Percentiles rank a stretch among this genome's conserved stretches.
These are phyloP conservation scores for Urocolius indicus DNA, from an alignment of 2,113 vertebrate species.

Conservation along the genomic window DNA sequence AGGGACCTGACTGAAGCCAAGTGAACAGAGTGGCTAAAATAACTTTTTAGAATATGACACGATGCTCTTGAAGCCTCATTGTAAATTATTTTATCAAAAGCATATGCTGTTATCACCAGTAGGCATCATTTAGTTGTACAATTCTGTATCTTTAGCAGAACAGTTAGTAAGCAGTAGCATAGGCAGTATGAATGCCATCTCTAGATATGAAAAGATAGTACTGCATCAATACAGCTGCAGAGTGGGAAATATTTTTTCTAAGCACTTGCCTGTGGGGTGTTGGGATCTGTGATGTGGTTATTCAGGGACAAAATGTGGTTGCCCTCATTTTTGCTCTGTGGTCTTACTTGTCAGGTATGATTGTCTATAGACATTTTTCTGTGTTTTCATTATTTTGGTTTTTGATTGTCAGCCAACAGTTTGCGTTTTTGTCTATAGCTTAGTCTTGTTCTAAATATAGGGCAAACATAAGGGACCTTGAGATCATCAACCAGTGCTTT, in stretches of 20 bases:
- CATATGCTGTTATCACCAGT: neutral
- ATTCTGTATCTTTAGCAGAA: neutral
- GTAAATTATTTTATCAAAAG: neutral
- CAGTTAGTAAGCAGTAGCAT: neutral
- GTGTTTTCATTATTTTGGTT: neutral
- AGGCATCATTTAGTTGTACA: neutral
- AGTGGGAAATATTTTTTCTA: neutral
- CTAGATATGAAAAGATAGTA: neutral
- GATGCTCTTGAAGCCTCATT: neutral
- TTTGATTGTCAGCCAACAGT: neutral
- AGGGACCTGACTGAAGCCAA: neutral
- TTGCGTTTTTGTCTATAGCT: neutral
- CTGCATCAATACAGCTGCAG: neutral
- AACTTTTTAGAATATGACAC: neutral
- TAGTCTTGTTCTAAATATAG: neutral
- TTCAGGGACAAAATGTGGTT: conserved; percentile 24
- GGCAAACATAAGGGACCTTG: neutral
- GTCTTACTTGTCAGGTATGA: conserved; percentile 13
- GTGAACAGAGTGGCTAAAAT: neutral
- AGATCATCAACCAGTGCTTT: neutral
- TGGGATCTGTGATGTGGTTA: conserved; percentile 41
- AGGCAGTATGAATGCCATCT: neutral
- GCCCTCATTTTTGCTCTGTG: neutral
- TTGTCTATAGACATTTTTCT: conserved; percentile 23
- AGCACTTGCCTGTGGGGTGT: neutral